A percentile compares a stretch with the other conserved stretches of the same genome.
These are phyloP conservation scores for Labeo rohita DNA, from an alignment of 2,113 vertebrate species.

Conservation along the genomic window DNA sequence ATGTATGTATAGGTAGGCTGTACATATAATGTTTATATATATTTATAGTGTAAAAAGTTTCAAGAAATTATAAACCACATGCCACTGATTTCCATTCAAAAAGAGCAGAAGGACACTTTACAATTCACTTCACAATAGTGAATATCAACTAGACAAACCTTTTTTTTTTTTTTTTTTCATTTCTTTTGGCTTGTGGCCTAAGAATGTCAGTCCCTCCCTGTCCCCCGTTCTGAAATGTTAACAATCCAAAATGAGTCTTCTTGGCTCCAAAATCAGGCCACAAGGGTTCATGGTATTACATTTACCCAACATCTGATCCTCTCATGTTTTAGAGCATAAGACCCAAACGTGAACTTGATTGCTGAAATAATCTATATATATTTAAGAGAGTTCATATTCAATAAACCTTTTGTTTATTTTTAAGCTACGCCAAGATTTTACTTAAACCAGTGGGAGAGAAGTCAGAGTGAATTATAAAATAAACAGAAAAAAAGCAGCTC, in stretches of 20 bases:
- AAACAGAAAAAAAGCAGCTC: background rate
- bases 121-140: conserved; percentile 17
- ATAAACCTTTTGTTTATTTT: background rate
- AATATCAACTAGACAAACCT: conserved; percentile 37
- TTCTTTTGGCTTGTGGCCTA: conserved; percentile 33
- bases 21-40: no score
- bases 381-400: background rate
- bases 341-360: background rate
- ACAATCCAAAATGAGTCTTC: background rate
- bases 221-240: conserved; percentile 1
- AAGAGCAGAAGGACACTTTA: conserved; percentile 37
- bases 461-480: background rate
- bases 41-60: no score
- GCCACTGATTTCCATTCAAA: background rate
- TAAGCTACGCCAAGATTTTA: background rate
- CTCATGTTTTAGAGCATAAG: background rate
- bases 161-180: conserved; percentile 9
- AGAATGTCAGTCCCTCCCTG: background rate
- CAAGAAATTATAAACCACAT: background rate
- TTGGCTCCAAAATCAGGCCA: background rate
- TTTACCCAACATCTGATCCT: background rate
- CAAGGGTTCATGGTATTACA: conserved; percentile 4
- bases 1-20: no score
- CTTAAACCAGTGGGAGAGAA: background rate
- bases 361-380: background rate